phyloP scores from a whole-genome alignment of 2,888 invertebrate genomes.

The Leucophenga maculata region DNA sequence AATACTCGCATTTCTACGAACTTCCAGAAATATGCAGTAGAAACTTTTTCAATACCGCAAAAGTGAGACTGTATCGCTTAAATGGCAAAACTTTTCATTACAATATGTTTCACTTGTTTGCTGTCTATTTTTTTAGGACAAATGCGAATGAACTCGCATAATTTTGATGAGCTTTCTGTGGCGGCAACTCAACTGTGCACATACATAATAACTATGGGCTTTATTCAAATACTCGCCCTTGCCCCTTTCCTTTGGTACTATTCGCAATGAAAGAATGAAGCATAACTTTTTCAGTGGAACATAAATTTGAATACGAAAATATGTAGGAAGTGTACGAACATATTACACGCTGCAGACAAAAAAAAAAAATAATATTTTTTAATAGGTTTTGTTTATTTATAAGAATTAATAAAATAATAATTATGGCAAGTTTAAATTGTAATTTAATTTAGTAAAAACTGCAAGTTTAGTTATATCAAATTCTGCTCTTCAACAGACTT shows the following conservation, averaged over 20 bases:
- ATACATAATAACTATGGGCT: too few species aligned
- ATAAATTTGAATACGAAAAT: conserved; percentile 30
- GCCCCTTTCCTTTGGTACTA: conserved; percentile 39
- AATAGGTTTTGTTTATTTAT: too few species aligned
- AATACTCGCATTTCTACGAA: not conserved
- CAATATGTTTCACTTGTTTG: not conserved
- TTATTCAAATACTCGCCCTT: conserved; percentile 31
- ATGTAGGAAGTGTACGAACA: too few species aligned
- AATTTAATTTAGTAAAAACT: too few species aligned
- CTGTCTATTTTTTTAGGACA: conserved; percentile 51
- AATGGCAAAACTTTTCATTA: conserved; percentile 2
- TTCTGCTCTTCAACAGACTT: too few species aligned
- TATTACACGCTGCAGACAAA: too few species aligned
- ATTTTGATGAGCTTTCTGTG: conserved; percentile 4
- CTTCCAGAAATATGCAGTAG: not conserved
- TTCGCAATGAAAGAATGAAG: conserved; percentile 44
- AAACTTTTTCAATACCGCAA: not conserved
- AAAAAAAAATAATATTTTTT: too few species aligned
- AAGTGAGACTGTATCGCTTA: not conserved
- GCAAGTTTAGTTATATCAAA: too few species aligned
- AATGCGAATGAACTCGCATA: conserved; percentile 55
- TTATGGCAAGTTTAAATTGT: too few species aligned
- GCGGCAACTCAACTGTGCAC: too few species aligned
- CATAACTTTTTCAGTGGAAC: conserved; percentile 44
- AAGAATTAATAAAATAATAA: too few species aligned